Evolutionary conservation across 2,797 vertebrate genomes (phyloP).

Genomic region (Acanthis flammea): DNA sequence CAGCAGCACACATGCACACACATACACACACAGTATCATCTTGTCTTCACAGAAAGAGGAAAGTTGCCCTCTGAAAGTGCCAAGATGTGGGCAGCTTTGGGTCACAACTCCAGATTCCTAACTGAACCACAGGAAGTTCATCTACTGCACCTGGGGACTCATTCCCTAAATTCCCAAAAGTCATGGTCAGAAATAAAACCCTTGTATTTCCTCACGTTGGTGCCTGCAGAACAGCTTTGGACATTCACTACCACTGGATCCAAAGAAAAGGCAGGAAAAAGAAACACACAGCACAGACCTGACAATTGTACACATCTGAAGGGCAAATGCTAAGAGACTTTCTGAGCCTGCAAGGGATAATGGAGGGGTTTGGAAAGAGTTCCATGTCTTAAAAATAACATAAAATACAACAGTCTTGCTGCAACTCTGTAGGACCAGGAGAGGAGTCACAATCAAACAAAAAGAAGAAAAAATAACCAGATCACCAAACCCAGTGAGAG

Average conservation of each 20-base stretch:
- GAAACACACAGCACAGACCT: conserved; percentile 28
- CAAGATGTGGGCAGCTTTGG: background rate
- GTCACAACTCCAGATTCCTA: background rate
- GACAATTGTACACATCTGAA: background rate
- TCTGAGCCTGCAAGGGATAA: conserved; percentile 6
- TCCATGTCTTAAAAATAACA: conserved; percentile 18
- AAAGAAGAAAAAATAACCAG: background rate
- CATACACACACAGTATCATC: background rate
- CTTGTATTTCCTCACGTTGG: background rate
- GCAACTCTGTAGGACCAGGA: background rate
- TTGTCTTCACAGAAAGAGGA: background rate
- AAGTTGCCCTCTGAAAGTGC: background rate
- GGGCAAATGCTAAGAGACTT: background rate
- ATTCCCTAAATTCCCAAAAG: background rate
- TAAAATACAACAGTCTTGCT: background rate
- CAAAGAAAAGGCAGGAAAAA: conserved; percentile 31
- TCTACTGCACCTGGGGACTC: background rate
- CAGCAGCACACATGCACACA: background rate
- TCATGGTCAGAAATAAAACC: background rate
- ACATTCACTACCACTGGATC: background rate
- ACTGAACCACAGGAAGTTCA: background rate
- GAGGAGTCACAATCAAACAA: background rate
- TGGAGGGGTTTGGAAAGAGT: background rate
- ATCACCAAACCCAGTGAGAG: background rate
- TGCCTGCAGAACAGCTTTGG: background rate